Base-by-base conservation (phyloP, 2,113 vertebrate genomes). In the Eonycteris spelaea region DNA sequence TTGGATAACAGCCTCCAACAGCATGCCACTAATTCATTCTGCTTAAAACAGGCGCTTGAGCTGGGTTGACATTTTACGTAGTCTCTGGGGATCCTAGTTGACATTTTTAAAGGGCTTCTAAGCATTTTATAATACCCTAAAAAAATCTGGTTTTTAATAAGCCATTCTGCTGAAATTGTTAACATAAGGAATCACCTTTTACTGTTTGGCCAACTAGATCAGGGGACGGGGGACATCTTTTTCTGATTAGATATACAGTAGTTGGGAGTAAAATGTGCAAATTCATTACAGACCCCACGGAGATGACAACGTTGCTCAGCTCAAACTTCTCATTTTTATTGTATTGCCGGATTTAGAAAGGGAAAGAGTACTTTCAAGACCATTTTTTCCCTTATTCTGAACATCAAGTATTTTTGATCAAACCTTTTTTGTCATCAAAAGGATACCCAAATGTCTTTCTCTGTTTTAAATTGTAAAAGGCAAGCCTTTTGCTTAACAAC, bases 71-170 rank as follows among this genome's bases (percentile, higher is more conserved):
- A 99, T 99, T 99, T 99, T 99, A 99, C 97, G 98, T 98, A 97
- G 99, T 99, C 99, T 99, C 99, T 98, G 97, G 99, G 99, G 99
- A 99, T 99, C 98, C 98, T 98, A 98, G 99, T 99, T 99, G 99
- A 99, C 99, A 99, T 99, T 99, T 99, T 99, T 99, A 99, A 99
- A 99, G 99, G 99, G 99, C 99, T 99, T 99, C 99, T 99, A 99
- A 99, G 99, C 99, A 99, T 99, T 99, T 99, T 99, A 99, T 99
- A 99, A 99, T 99, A 99, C 99, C 98, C 99, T 98, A 98, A 99
- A 99, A 98, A 99, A 99, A 99, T 99, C 99, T 99, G 99, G 99
- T 99, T 99, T 99, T 99, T 99, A 99, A 99, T 99, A 99, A 99
- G 99, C 97, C 99, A 98, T 98, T 98, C 98, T 98, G 98, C 99